Percentiles rank a stretch among this genome's conserved stretches.
Conservation (phyloP, 2,888 invertebrate species). For the Protonemura montana region DNA sequence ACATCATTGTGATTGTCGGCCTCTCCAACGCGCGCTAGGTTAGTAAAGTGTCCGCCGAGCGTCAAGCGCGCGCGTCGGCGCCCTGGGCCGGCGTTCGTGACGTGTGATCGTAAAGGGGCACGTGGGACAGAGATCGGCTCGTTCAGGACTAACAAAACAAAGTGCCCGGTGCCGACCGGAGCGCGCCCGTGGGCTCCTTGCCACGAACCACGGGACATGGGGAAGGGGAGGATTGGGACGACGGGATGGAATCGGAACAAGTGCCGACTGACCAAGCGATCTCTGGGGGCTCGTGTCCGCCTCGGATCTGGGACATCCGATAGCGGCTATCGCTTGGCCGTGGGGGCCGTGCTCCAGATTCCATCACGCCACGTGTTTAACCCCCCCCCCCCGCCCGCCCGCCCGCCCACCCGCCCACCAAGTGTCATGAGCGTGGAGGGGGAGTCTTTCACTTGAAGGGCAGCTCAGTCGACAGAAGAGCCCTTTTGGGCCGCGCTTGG, state of each 20-base stretch:
- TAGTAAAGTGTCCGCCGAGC: background rate
- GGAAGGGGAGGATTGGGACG: background rate
- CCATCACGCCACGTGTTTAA: background rate
- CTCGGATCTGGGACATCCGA: constrained; percentile 12
- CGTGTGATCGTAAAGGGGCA: constrained; percentile 15
- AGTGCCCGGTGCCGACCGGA: background rate
- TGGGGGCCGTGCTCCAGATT: background rate
- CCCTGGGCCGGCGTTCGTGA: background rate
- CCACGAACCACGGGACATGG: background rate
- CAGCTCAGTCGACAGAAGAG: background rate
- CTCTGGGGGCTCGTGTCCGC: background rate
- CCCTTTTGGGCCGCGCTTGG: background rate
- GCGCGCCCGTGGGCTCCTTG: background rate
- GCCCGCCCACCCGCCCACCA: background rate
- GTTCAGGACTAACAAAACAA: constrained; percentile 2
- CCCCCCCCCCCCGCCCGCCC: too few species aligned
- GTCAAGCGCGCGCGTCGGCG: background rate
- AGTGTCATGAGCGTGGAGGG: background rate
- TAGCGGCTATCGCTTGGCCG: background rate
- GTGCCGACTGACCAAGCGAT: background rate
- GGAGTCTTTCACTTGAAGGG: background rate
- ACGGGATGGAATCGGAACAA: background rate
- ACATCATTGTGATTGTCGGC: background rate
- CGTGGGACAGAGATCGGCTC: background rate
- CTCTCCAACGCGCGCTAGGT: background rate